Conservation (phyloP, 2,113 vertebrate genomes). For the Cheirogaleus medius region DNA sequence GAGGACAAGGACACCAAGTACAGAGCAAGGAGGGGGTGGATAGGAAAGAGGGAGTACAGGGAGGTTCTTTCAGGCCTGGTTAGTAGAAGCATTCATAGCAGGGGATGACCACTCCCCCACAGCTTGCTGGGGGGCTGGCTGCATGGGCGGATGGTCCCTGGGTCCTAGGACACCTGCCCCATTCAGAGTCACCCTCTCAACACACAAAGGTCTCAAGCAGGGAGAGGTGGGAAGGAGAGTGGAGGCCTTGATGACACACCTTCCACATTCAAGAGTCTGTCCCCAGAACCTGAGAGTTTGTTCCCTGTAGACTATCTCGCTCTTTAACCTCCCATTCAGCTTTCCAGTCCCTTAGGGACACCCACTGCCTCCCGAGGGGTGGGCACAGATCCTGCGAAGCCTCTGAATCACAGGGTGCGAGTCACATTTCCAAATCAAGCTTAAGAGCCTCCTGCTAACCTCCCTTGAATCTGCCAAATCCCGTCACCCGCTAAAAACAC, state of each 20-base stretch:
- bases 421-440: slow-evolving; percentile 41
- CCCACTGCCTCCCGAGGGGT: not conserved
- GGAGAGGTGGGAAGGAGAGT: not conserved
- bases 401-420: slow-evolving; percentile 37
- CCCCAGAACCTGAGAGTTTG: not conserved
- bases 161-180: not conserved
- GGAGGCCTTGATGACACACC: not conserved
- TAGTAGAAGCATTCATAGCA: not conserved
- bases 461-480: not conserved
- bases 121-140: not conserved
- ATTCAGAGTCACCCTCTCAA: not conserved
- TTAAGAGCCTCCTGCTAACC: not conserved
- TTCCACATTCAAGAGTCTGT: not conserved
- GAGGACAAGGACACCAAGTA: not conserved
- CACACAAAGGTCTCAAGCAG: not conserved
- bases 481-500: not conserved
- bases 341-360: not conserved
- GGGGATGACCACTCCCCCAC: not conserved
- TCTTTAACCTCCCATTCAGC: not conserved
- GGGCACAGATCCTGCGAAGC: not conserved
- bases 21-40: not conserved
- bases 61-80: not conserved
- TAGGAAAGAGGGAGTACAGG: not conserved
- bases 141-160: not conserved
- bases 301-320: not conserved